These are phyloP conservation scores for Manis javanica DNA, from an alignment of 2,797 vertebrate genomes.

Conservation along the genomic window DNA sequence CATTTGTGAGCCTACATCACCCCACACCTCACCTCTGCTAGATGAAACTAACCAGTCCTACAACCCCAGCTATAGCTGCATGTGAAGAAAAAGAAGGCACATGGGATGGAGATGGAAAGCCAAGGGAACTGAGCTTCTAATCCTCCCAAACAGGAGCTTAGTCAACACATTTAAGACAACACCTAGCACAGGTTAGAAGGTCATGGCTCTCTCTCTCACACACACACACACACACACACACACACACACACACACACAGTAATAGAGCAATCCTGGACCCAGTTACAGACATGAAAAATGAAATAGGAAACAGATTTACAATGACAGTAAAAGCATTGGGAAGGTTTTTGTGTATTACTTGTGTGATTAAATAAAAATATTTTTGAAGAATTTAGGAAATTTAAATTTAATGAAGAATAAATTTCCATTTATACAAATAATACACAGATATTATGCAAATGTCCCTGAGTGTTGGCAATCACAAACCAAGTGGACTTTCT, in stretches of 20 bases:
- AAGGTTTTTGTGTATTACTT: background rate
- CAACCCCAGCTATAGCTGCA: background rate
- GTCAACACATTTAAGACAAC: background rate
- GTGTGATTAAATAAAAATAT: background rate
- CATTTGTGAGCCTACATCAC: background rate
- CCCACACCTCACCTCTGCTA: background rate
- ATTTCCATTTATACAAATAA: constrained; percentile 49
- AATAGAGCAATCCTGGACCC: background rate
- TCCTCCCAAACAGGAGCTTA: background rate
- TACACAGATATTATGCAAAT: background rate
- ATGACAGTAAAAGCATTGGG: background rate
- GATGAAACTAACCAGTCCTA: background rate
- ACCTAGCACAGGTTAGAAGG: background rate
- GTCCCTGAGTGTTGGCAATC: background rate
- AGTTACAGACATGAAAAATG: background rate
- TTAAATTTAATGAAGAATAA: background rate
- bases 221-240: background rate
- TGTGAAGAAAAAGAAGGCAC: background rate
- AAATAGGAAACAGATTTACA: background rate
- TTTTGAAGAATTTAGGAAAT: background rate
- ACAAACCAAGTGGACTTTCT: background rate
- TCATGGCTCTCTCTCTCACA: no score
- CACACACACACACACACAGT: background rate
- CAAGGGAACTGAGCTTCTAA: background rate
- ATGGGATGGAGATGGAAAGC: background rate